Base-by-base conservation (phyloP, 2,888 invertebrate genomes). In the Eurois occulta region DNA sequence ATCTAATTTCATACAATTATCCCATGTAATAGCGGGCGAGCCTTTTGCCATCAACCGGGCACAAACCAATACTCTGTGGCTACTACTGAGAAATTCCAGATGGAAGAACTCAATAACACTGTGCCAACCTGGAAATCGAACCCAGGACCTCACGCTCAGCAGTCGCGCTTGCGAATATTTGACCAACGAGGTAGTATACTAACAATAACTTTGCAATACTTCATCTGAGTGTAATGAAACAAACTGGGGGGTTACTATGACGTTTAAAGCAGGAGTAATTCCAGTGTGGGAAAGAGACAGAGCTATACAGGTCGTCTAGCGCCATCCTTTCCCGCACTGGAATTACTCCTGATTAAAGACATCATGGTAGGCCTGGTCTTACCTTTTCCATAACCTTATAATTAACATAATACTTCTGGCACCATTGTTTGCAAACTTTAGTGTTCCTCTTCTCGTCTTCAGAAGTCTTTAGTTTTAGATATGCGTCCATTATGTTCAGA, bases 371-470 rank as follows among this genome's bases (percentile, higher is more conserved):
- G n/a, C n/a, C n/a, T n/a, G n/a, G n/a, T n/a, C n/a, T 58, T 70
- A 96, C 99, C 91, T 99, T 97, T 87, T 98, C 98, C 91, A 99
- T 97, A 68, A 98, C 98, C 90, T 98, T 98, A 92, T 98, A 98
- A 92, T 99, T 99, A 1, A 99, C 95, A 93, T 98, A 99, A 95
- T 99, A 98, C 90, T 98, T 98, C 70, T 98, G 98, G 90, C 99
- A 99, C 96, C 97, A 98, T 58, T 97, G 97, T 92, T 97, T 97
- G 86, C 94, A 78, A 91, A 97, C 95, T 93, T 97, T 92, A 92
- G 95, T 93, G 89, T 96, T 85, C 94, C 81, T 88, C 68, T 92
- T 94, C 80, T 94, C 94, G 43, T 95, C 94, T 0, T 79, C 55
- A 0, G 91, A 84, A 0, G 91, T 81, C 11, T 93, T 96, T 16